Evolutionary conservation across 2,888 invertebrate genomes (phyloP).

Genomic region (Thecocarcelia acutangulata): DNA sequence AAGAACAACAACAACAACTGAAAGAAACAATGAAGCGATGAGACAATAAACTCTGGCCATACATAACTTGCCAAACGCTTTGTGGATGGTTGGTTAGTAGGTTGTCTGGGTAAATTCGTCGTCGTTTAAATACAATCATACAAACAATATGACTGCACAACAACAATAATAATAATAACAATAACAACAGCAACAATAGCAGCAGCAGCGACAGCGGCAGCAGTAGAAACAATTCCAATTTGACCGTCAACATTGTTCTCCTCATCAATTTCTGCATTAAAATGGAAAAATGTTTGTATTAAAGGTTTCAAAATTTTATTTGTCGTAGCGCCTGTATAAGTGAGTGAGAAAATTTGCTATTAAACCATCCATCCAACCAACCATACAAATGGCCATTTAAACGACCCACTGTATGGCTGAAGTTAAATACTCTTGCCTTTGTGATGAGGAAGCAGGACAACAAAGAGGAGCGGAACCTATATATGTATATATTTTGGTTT

Average conservation of each 20-base stretch:
- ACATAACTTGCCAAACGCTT: conserved; percentile 64
- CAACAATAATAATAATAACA: conserved; percentile 32
- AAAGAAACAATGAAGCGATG: conserved; percentile 71
- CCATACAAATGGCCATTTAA: conserved; percentile 32
- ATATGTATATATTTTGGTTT: too few relatives aligned
- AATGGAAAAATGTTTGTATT: conserved; percentile 74
- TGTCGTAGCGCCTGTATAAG: conserved; percentile 79
- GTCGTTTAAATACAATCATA: conserved; percentile 54
- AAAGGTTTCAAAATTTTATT: conserved; percentile 79
- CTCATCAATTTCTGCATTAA: conserved; percentile 68
- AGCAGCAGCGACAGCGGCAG: conserved; percentile 30
- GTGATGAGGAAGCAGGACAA: conserved; percentile 16
- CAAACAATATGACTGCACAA: conserved; percentile 62
- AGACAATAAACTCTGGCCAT: conserved; percentile 69
- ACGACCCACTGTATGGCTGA: conserved; percentile 53
- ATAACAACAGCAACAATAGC: conserved; percentile 16
- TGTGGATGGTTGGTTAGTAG: conserved; percentile 23
- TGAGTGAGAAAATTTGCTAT: conserved; percentile 73
- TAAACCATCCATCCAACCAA: conserved; percentile 66
- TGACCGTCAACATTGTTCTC: conserved; percentile 65
- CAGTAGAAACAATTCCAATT: conserved; percentile 61
- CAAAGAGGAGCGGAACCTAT: conserved; percentile 23
- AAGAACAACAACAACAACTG: conserved; percentile 26
- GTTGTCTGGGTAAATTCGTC: conserved; percentile 30
- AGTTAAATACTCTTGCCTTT: conserved; percentile 44